Conservation (phyloP, 2,113 vertebrate genomes). For the Pterocles gutturalis region DNA sequence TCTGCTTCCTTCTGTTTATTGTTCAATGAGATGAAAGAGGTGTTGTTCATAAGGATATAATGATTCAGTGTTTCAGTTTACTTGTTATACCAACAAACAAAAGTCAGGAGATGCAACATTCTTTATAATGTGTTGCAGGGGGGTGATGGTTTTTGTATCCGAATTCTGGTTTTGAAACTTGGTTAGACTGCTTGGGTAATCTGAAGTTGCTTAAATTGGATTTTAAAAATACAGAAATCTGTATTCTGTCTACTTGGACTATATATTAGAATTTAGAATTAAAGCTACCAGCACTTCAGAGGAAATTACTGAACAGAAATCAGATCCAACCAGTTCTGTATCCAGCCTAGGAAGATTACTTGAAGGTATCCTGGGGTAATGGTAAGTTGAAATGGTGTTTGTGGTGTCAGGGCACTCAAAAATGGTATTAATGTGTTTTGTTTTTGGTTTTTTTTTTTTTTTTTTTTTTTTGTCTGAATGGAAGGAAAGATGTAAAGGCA, state of each 20-base stretch:
- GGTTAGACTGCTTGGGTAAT: slow-evolving; percentile 60
- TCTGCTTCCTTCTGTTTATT: slow-evolving; percentile 19
- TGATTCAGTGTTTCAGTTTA: slow-evolving; percentile 37
- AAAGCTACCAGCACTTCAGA: slow-evolving; percentile 77
- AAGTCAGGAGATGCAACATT: background rate
- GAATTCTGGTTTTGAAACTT: slow-evolving; percentile 36
- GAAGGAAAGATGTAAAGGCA: background rate
- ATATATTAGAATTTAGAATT: slow-evolving; percentile 18
- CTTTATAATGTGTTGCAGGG: background rate
- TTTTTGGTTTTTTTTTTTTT: background rate
- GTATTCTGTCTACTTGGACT: slow-evolving; percentile 64
- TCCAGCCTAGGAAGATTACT: slow-evolving; percentile 69
- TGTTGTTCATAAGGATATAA: slow-evolving; percentile 27
- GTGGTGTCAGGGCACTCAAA: background rate
- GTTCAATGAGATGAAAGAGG: background rate
- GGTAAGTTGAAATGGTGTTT: slow-evolving; percentile 48
- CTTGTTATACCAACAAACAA: background rate
- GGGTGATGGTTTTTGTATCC: background rate
- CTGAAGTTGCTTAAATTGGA: slow-evolving; percentile 70
- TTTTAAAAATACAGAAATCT: slow-evolving; percentile 68
- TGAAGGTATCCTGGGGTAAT: slow-evolving; percentile 68
- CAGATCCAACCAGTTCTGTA: slow-evolving; percentile 67
- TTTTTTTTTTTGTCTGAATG: background rate
- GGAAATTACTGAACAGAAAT: slow-evolving; percentile 67
- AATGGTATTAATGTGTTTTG: background rate